phyloP scores from a whole-genome alignment of 2,113 vertebrate species.

The Sitta europaea region DNA sequence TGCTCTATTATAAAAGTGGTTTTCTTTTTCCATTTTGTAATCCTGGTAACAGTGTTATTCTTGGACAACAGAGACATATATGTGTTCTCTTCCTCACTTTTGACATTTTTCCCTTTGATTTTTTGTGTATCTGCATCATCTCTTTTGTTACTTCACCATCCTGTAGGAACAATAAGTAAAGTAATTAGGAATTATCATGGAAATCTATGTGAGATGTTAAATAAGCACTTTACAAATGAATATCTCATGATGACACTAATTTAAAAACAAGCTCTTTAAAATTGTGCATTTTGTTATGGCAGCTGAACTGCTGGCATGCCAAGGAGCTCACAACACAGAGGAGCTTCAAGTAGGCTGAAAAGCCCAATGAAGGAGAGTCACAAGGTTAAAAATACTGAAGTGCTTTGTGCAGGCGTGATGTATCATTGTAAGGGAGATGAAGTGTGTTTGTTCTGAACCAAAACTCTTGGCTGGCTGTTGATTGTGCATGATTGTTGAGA shows the following conservation, averaged over 20 bases:
- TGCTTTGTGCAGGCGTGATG: background rate
- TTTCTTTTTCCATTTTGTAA: background rate
- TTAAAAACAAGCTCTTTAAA: conserved; percentile 22
- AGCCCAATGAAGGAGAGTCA: background rate
- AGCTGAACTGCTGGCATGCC: background rate
- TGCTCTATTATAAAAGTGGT: background rate
- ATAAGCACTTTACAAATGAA: conserved; percentile 17
- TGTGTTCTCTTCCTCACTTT: background rate
- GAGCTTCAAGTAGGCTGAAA: background rate
- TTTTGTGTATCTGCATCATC: background rate
- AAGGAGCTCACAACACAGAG: background rate
- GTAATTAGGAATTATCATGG: conserved; percentile 16
- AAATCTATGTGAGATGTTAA: conserved; percentile 22
- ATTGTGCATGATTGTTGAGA: background rate
- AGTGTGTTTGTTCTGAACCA: background rate
- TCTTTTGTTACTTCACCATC: background rate
- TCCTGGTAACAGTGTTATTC: background rate
- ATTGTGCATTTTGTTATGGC: background rate
- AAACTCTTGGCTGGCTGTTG: background rate
- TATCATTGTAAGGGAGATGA: background rate
- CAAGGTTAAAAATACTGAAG: conserved; percentile 42
- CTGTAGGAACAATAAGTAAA: conserved; percentile 1
- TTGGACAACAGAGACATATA: background rate
- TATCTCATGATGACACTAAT: conserved; percentile 12
- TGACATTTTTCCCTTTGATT: background rate